A percentile compares a stretch with the other conserved stretches of the same genome.
Evolutionary conservation across 2,888 invertebrate species (phyloP).

Genomic region (Coecobrya sp.): DNA sequence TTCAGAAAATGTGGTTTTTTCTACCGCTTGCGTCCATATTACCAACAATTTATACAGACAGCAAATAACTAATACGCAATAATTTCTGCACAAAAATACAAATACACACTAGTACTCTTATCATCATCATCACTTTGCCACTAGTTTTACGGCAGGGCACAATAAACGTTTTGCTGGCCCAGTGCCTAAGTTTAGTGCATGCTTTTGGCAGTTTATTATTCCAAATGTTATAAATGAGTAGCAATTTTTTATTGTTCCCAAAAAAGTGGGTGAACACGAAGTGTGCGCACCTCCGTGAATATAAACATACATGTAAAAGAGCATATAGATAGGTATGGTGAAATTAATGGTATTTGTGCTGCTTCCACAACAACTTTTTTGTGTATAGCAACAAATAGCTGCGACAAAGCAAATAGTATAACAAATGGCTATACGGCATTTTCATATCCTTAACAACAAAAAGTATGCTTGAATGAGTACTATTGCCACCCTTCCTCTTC

Average conservation of each 20-base stretch:
- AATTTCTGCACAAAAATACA: slow-evolving; percentile 15
- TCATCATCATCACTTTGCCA: background rate
- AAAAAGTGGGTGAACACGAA: slow-evolving; percentile 3
- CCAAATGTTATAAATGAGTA: slow-evolving; percentile 64
- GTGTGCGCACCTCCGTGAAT: background rate
- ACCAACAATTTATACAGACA: slow-evolving; percentile 32
- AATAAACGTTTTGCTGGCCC: slow-evolving; percentile 51
- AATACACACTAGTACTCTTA: background rate
- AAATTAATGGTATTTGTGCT: background rate
- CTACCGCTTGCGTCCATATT: background rate
- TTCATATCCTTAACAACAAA: slow-evolving; percentile 27
- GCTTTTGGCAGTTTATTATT: slow-evolving; percentile 76
- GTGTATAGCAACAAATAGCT: background rate
- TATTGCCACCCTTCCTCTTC: slow-evolving; percentile 47
- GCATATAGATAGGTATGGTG: background rate
- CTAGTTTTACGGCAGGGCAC: background rate
- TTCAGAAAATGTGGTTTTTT: background rate
- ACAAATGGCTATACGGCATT: slow-evolving; percentile 11
- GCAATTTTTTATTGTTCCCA: slow-evolving; percentile 45
- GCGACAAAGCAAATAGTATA: slow-evolving; percentile 44
- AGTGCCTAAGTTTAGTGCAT: slow-evolving; percentile 63
- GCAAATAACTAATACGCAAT: slow-evolving; percentile 33
- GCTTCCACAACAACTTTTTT: background rate
- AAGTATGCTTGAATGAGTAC: slow-evolving; percentile 25
- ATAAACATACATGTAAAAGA: background rate